phyloP scores from a whole-genome alignment of 2,113 vertebrate species.

The Dasyornis broadbenti region DNA sequence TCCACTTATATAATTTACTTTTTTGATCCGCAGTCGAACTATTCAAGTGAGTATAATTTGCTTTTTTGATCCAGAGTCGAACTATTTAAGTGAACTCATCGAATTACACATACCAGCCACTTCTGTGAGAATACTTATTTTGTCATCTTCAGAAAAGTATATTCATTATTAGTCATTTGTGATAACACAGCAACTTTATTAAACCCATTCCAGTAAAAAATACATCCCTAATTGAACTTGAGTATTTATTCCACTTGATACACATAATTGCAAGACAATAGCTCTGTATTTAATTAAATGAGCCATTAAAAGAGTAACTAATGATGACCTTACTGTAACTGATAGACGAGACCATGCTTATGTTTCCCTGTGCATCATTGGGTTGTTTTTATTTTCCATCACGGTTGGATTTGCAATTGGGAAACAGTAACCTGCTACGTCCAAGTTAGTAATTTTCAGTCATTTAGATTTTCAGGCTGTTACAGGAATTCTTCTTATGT shows the following conservation, averaged over 20 bases:
- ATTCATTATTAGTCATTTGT: slow-evolving; percentile 59
- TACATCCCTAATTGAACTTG: slow-evolving; percentile 62
- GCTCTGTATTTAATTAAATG: slow-evolving; percentile 67
- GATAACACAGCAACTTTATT: slow-evolving; percentile 52
- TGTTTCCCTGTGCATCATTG: background rate
- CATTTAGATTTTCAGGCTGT: background rate
- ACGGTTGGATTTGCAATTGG: background rate
- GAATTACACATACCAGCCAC: slow-evolving; percentile 83
- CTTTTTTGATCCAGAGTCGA: slow-evolving; percentile 70
- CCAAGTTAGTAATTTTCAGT: background rate
- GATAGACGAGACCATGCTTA: slow-evolving; percentile 17
- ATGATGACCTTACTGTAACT: slow-evolving; percentile 55
- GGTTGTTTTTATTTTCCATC: background rate
- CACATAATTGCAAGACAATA: slow-evolving; percentile 64
- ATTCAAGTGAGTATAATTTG: slow-evolving; percentile 67
- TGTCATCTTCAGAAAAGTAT: slow-evolving; percentile 66
- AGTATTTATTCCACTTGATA: slow-evolving; percentile 68
- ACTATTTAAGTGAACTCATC: slow-evolving; percentile 85
- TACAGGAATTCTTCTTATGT: background rate
- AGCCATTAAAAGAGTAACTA: slow-evolving; percentile 68
- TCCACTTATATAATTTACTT: slow-evolving; percentile 82
- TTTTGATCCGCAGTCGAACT: slow-evolving; percentile 82
- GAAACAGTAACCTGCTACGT: background rate
- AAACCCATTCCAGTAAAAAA: slow-evolving; percentile 59
- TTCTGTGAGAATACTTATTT: slow-evolving; percentile 82